phyloP scores from a whole-genome alignment of 2,888 invertebrate genomes.

The Pristionchus maxplancki region DNA sequence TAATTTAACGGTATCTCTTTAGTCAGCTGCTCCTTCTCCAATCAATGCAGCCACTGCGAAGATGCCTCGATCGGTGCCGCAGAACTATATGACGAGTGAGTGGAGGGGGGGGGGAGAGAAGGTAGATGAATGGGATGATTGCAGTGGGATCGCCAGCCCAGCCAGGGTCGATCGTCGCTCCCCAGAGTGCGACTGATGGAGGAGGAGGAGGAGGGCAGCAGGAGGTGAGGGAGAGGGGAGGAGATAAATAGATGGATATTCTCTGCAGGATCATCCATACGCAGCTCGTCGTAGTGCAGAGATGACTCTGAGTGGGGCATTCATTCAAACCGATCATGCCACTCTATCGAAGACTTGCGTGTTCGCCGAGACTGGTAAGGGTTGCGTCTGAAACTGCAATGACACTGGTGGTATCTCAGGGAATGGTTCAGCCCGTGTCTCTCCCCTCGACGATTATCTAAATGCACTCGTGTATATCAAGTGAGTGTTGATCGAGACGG shows the following conservation, averaged over 20 bases:
- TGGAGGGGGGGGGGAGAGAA: not conserved
- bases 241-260: not conserved
- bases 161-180: not conserved
- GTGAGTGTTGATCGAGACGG: not conserved
- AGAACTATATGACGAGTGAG: constrained; percentile 26
- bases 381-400: not conserved
- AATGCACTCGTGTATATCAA: constrained; percentile 55
- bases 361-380: constrained; percentile 34
- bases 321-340: constrained; percentile 50
- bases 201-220: not conserved
- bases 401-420: too few species aligned
- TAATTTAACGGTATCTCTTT: not conserved
- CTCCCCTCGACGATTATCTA: constrained; percentile 64
- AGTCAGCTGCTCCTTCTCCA: constrained; percentile 16
- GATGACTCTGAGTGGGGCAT: not conserved
- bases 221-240: not conserved
- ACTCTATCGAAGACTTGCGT: constrained; percentile 44
- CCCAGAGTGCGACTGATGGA: not conserved
- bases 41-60: not conserved
- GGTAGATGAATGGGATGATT: not conserved
- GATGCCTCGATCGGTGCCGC: constrained; percentile 15
- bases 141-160: constrained; percentile 4
- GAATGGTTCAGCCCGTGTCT: not conserved
- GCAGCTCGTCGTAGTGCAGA: constrained; percentile 19
- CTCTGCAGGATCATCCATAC: not conserved